Evolutionary conservation across 2,113 vertebrate genomes (phyloP).

Genomic region (Nesoenas mayeri): DNA sequence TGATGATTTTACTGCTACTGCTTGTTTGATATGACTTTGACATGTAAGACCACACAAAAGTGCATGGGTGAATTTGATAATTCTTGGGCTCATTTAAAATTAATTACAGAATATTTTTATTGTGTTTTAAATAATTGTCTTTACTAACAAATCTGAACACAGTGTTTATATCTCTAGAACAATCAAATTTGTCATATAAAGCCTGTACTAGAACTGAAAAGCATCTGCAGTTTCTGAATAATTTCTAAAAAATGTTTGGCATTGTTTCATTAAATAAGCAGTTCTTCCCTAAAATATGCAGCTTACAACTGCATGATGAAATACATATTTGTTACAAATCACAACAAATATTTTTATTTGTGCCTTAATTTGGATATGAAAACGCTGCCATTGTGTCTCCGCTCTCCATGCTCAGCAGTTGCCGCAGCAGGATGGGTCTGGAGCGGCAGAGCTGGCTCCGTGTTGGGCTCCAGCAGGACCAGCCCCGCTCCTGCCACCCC

Average conservation of each 20-base stretch:
- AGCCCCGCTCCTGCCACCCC: too few relatives aligned
- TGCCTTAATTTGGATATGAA: not conserved
- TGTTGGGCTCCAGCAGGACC: too few relatives aligned
- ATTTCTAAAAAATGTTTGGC: not conserved
- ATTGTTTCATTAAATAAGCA: not conserved
- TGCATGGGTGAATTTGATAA: not conserved
- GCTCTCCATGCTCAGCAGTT: not conserved
- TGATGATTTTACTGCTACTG: not conserved
- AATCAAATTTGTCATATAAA: not conserved
- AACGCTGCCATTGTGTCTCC: not conserved
- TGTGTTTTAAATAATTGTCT: not conserved
- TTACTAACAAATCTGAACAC: not conserved
- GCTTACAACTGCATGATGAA: not conserved
- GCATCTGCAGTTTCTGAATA: not conserved
- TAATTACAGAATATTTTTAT: not conserved
- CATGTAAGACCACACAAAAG: not conserved
- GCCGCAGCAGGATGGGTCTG: not conserved
- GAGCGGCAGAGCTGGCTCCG: not conserved
- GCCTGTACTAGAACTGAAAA: not conserved
- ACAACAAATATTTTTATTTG: not conserved
- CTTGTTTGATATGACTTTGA: not conserved
- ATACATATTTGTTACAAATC: not conserved
- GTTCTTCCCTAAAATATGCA: not conserved
- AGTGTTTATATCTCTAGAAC: not conserved
- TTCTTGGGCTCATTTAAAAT: not conserved